Evolutionary conservation across 2,797 vertebrate genomes (phyloP), one percentile per base, ranked within the genome.

Genomic region (Poeciliopsis paucimaculata): DNA sequence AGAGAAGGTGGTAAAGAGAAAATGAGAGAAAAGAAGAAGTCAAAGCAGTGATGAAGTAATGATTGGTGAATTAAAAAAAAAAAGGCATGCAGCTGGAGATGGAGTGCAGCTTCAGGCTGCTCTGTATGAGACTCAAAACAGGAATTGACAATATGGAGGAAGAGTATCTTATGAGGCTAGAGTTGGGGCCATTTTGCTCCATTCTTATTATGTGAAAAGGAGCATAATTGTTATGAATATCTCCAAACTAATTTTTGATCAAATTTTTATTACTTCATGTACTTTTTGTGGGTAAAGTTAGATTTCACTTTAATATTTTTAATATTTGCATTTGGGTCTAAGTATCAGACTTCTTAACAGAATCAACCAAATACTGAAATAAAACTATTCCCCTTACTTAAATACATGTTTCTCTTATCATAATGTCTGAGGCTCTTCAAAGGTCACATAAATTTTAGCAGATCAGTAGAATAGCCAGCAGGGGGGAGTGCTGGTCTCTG

Each of bases 401-500:
- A 62, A 9, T 1, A n/a, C 49, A 20, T 5, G 15, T 36, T 74
- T 77, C 12, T 70, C 15, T 26, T 23, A 6, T 41, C 68, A 3
- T 12, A 3, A 36, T 76, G 46, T 51, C 60, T 72, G 4, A 71
- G 55, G 78, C 72, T 31, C 53, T 78, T 84, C 43, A 76, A 34
- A 81, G 1, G 77, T 45, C 28, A 51, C 13, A 1, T 79, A n/a
- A 60, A 31, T 46, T 66, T 26, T 20, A 77, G 89, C 72, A 89
- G 76, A 46, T 92, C 78, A 85, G 46, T 75, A 49, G 36, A 74
- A 57, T 76, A 76, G 75, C 92, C 94, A 95, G 91, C 86, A 94
- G 94, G 94, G 93, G 93, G 94, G 80, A 90, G 91, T 94, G 92
- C 90, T 89, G 93, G 82, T 94, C 94, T 95, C 93, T 92, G 86